Evolutionary conservation across 2,797 vertebrate species (phyloP).

Genomic region (Crenichthys baileyi): DNA sequence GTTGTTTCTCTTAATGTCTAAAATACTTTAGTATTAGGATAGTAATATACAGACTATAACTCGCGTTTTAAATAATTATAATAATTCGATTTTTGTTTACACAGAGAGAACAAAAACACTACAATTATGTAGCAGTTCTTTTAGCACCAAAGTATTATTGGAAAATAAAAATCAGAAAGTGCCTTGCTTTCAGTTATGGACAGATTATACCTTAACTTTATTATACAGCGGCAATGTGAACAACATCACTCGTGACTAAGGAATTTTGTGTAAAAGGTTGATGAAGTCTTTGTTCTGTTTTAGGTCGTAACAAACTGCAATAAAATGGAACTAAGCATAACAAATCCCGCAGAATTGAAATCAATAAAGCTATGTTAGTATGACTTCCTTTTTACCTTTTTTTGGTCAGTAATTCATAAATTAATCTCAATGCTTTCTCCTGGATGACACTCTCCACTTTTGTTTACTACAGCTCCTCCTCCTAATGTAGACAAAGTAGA

Average conservation of each 20-base stretch:
- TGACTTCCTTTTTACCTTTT: not conserved
- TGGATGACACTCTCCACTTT: not conserved
- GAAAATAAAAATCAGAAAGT: no score
- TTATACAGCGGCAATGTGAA: no score
- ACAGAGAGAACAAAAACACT: no score
- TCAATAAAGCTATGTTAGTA: slow-evolving; percentile 12
- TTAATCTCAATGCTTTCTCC: not conserved
- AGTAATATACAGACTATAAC: no score
- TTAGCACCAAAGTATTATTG: no score
- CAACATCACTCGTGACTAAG: no score
- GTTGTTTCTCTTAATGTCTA: no score
- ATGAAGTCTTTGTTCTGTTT: not conserved
- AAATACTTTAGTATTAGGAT: no score
- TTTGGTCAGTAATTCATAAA: not conserved
- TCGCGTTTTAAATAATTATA: no score
- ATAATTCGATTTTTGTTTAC: no score
- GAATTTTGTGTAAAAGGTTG: not conserved
- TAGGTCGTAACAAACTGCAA: slow-evolving; percentile 26
- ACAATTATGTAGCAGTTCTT: no score
- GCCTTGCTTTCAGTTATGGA: not conserved
- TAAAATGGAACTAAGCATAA: not conserved
- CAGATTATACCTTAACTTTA: not conserved
- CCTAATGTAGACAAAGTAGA: not conserved
- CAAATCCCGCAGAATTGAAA: not conserved
- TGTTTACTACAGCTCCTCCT: not conserved